phyloP scores from a whole-genome alignment of 23 tunicate genomes.

The Clavelina lepadiformis region DNA sequence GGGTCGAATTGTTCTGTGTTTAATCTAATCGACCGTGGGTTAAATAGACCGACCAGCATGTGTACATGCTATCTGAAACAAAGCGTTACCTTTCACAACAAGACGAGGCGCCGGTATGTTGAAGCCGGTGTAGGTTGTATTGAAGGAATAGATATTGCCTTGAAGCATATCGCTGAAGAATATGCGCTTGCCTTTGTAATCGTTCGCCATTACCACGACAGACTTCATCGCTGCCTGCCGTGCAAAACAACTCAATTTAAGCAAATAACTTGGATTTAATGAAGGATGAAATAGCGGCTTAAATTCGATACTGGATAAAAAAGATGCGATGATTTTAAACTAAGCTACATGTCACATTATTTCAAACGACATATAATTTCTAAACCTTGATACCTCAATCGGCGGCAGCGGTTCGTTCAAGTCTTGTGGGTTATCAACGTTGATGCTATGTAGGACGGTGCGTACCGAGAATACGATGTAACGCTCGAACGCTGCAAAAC shows the following conservation, averaged over 20 bases:
- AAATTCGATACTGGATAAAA: no score
- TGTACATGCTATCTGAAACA: no score
- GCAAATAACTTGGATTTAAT: neutral
- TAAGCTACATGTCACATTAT: no score
- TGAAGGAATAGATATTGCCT: slow-evolving; percentile 38
- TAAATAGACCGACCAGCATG: no score
- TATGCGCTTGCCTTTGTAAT: slow-evolving; percentile 35
- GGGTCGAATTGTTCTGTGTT: no score
- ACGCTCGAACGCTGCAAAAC: slow-evolving; percentile 27
- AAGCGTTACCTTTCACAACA: slow-evolving; percentile 46
- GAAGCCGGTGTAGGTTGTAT: slow-evolving; percentile 7
- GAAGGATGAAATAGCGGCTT: neutral
- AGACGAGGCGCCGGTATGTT: slow-evolving; percentile 18
- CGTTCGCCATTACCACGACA: slow-evolving; percentile 59
- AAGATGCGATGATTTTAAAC: no score
- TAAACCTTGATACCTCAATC: slow-evolving; percentile 64
- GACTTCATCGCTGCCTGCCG: slow-evolving; percentile 34
- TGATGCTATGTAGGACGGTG: slow-evolving; percentile 27
- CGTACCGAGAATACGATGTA: slow-evolving; percentile 46
- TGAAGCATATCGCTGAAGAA: slow-evolving; percentile 65
- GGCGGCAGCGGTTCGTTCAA: slow-evolving; percentile 56
- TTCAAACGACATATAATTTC: no score
- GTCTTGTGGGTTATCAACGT: slow-evolving; percentile 30
- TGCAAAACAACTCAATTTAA: neutral
- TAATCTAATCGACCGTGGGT: no score